phyloP scores from a whole-genome alignment of 2,113 vertebrate genomes.

The Eublepharis macularius region DNA sequence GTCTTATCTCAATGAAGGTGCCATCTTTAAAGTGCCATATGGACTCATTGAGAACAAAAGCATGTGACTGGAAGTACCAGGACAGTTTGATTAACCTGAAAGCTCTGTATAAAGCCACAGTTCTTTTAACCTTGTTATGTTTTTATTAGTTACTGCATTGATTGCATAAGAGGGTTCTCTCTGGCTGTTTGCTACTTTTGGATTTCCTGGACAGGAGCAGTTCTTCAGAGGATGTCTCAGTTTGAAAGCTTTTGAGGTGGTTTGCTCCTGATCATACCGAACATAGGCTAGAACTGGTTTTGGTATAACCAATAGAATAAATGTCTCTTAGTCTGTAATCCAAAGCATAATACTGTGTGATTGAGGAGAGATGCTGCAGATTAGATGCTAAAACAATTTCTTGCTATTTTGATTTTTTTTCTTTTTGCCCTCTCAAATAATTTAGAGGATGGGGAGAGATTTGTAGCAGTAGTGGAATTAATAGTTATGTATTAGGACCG shows the following conservation, averaged over 20 bases:
- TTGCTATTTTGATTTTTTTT: constrained; percentile 42
- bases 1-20: background rate
- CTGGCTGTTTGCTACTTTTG: fast-evolving
- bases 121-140: background rate
- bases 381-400: constrained; percentile 46
- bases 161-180: background rate
- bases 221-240: background rate
- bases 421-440: constrained; percentile 27
- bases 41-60: background rate
- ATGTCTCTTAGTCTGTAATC: background rate
- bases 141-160: background rate
- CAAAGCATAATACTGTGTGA: background rate
- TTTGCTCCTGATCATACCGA: background rate
- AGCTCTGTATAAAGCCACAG: background rate
- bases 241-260: background rate
- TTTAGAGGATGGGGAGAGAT: constrained; percentile 58
- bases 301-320: fast-evolving
- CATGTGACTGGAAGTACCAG: background rate
- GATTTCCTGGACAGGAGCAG: background rate
- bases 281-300: background rate
- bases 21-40: background rate
- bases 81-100: background rate
- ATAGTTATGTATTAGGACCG: background rate
- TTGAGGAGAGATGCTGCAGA: background rate
- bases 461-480: constrained; percentile 27